Evolutionary conservation across 2,888 invertebrate species (phyloP).

Genomic region (Busseola fusca): DNA sequence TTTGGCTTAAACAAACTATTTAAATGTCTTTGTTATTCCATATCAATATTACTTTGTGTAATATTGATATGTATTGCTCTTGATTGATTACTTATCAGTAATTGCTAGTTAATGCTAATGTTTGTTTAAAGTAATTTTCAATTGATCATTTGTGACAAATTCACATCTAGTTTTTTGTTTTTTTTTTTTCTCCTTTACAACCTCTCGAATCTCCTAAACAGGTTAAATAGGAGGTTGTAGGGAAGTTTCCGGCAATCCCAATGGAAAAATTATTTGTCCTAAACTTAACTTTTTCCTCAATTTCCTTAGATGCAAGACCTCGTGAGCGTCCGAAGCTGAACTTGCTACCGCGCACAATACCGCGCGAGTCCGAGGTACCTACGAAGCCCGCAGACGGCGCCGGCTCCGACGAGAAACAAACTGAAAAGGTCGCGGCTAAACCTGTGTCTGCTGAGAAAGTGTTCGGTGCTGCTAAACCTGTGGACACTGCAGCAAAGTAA

Average conservation of each 20-base stretch:
- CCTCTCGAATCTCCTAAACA: background rate
- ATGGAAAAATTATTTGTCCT: background rate
- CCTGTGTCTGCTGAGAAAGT: conserved; percentile 92
- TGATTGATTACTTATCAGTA: conserved; percentile 9
- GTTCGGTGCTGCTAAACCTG: conserved; percentile 98
- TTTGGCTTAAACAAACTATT: background rate
- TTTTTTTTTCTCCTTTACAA: background rate
- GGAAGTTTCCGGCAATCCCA: background rate
- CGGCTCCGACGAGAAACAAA: conserved; percentile 60
- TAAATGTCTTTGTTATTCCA: background rate
- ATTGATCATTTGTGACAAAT: background rate
- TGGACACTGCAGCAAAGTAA: conserved; percentile 95
- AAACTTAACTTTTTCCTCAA: background rate
- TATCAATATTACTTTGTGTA: too few relatives aligned
- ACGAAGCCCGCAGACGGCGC: conserved; percentile 79
- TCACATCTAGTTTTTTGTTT: background rate
- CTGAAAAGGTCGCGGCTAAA: conserved; percentile 79
- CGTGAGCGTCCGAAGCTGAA: conserved; percentile 94
- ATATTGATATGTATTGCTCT: conserved; percentile 1
- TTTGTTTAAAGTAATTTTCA: conserved; percentile 8
- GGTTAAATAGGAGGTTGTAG: background rate
- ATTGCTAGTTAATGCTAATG: background rate
- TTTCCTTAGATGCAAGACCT: conserved; percentile 81
- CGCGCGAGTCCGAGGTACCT: conserved; percentile 87
- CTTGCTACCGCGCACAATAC: conserved; percentile 94